A percentile compares a stretch with the other conserved stretches of the same genome.
Conservation (phyloP, 2,113 vertebrate genomes). For the Callipepla squamata region DNA sequence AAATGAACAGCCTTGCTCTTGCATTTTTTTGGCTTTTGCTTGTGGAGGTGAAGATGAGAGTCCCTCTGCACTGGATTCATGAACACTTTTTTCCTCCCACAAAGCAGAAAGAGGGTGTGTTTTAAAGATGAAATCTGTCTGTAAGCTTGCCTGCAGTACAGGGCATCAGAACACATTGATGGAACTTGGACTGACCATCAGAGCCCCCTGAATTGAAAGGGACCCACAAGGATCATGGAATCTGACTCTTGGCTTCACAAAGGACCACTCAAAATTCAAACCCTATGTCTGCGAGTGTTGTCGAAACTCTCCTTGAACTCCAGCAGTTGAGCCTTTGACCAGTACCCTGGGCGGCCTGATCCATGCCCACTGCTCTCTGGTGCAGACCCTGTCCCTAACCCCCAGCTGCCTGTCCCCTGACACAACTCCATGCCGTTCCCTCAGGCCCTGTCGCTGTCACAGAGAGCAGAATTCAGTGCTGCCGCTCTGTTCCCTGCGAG, state of each 20-base stretch:
- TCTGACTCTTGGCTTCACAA: neutral
- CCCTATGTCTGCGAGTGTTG: neutral
- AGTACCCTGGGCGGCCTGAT: neutral
- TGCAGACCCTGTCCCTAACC: neutral
- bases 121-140: neutral
- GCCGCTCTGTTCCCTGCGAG: neutral
- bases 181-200: neutral
- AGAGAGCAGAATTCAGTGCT: neutral
- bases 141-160: neutral
- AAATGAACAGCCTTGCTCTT: neutral
- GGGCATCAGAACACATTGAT: fast-evolving
- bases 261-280: neutral
- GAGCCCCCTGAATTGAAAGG: neutral
- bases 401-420: neutral
- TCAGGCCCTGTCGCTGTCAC: neutral
- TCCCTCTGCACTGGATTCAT: neutral
- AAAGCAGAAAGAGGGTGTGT: neutral
- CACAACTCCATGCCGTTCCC: neutral
- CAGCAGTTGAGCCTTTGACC: neutral
- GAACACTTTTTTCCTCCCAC: neutral
- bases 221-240: neutral
- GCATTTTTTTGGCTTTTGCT: neutral
- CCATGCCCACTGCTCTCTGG: neutral
- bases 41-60: neutral
- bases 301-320: neutral